Evolutionary conservation across 2,113 vertebrate genomes (phyloP).

Genomic region (Apteryx owenii): DNA sequence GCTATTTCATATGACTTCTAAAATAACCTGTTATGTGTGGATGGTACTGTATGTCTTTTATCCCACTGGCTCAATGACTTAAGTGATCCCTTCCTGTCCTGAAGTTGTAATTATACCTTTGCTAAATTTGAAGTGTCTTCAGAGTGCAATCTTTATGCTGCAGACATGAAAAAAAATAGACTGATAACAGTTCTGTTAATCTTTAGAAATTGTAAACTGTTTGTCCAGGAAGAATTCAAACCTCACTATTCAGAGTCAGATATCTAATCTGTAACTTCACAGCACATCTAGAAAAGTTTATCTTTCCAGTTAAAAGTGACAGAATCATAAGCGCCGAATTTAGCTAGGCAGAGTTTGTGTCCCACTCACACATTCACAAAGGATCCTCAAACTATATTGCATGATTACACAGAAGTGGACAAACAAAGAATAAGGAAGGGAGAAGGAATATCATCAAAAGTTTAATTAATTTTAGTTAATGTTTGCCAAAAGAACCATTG

Average conservation of each 20-base stretch:
- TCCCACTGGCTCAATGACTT: neutral
- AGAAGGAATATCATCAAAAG: conserved; percentile 60
- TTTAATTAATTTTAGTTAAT: conserved; percentile 70
- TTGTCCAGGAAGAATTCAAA: conserved; percentile 22
- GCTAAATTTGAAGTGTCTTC: neutral
- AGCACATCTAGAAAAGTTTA: conserved; percentile 31
- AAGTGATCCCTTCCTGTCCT: neutral
- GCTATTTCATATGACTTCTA: neutral
- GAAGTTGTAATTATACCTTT: neutral
- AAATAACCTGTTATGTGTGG: neutral
- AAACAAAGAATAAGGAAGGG: conserved; percentile 55
- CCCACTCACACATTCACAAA: conserved; percentile 26
- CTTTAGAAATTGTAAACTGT: conserved; percentile 3
- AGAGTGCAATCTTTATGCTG: neutral
- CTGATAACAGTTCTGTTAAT: neutral
- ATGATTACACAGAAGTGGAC: conserved; percentile 60
- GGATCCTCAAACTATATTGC: conserved; percentile 32
- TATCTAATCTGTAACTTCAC: conserved; percentile 18
- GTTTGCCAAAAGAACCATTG: conserved; percentile 53
- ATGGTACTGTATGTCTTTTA: neutral
- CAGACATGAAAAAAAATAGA: neutral
- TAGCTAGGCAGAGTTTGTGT: conserved; percentile 36
- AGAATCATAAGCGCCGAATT: neutral
- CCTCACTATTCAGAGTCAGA: neutral
- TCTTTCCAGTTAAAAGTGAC: conserved; percentile 20